phyloP scores from a whole-genome alignment of 1,140 invertebrate species.

The Drosophila orena region DNA sequence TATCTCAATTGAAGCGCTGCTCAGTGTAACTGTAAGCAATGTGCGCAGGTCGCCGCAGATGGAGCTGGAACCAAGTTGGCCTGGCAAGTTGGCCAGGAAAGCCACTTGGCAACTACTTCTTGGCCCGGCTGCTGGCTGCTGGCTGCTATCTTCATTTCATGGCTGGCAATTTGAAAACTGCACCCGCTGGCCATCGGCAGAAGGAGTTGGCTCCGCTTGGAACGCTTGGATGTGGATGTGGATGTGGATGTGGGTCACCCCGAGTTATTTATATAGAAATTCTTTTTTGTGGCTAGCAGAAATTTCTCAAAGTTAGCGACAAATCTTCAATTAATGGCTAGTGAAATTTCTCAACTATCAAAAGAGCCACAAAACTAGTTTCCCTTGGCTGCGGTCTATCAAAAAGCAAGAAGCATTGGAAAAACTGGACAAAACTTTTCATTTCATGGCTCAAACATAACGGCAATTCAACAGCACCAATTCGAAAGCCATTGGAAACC shows the following conservation, averaged over 20 bases:
- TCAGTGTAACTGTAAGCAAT: conserved; percentile 74
- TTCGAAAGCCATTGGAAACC: conserved; percentile 63
- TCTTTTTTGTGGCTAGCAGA: conserved; percentile 65
- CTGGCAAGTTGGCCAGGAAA: conserved; percentile 28
- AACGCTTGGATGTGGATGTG: conserved; percentile 39
- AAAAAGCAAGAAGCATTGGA: conserved; percentile 26
- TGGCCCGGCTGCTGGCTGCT: conserved; percentile 18
- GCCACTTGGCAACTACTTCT: conserved; percentile 31
- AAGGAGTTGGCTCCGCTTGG: conserved; percentile 49
- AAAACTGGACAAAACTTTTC: conserved; percentile 56
- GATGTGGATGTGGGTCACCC: conserved; percentile 47
- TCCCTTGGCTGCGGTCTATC: conserved; percentile 25
- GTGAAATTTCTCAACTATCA: conserved; percentile 69
- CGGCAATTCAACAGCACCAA: conserved; percentile 55
- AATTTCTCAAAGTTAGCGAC: conserved; percentile 66
- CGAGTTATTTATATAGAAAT: conserved; percentile 76
- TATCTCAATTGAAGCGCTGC: conserved; percentile 76
- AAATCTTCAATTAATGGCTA: conserved; percentile 75
- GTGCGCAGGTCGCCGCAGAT: conserved; percentile 50
- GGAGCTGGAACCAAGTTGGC: conserved; percentile 40
- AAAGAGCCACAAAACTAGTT: conserved; percentile 69
- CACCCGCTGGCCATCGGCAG: conserved; percentile 72
- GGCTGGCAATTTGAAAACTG: conserved; percentile 72
- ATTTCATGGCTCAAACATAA: conserved; percentile 58
- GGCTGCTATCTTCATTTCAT: conserved; percentile 67